Base-by-base conservation (phyloP, 1,140 invertebrate genomes). In the Conus ventricosus region DNA sequence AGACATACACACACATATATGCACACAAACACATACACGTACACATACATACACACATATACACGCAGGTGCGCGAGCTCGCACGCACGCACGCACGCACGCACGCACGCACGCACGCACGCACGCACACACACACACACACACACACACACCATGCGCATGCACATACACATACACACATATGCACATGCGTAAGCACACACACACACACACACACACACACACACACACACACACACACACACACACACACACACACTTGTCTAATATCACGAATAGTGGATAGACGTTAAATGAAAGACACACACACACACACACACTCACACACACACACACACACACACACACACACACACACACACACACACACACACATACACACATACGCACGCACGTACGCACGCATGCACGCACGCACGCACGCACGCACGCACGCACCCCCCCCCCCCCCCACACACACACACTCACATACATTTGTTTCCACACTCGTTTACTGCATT, bases 1-100 rank as follows among this genome's bases (percentile, higher is more conserved):
- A 78, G 25, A 78, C 76, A 78, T 25, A 78, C 76, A 78, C 76
- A 78, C 76, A 78, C 76, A 78, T 25, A 39, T 25, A 78, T 25
- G 39, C 76, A 78, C 76, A 78, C 76, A 78, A 15, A 6, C 76
- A 78, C 25, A 17, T 25, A 78, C 76, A 17, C 76, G 17, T 25
- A 39, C 76, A 78, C 76, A 78, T 25, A 51, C 76, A 78, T 7
- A 78, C 76, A 78, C 76, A 51, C 76, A 8, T 23, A 78, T 8
- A 78, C 76, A 78, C 76, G 39, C 76, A 23, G 4, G 23, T 20
- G 71, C 71, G 7, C 71, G 71, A 1, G 23, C 71, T 1, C 71
- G 23, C 25, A 7, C 6, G 20, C 25, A 7, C 25, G 7, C 25
- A 2, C 71, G 5, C 25, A n/a, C 1, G 7, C 25, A 75, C 71